These are phyloP conservation scores for Phoeniculus purpureus DNA, from an alignment of 2,797 vertebrate species.

Conservation along the genomic window DNA sequence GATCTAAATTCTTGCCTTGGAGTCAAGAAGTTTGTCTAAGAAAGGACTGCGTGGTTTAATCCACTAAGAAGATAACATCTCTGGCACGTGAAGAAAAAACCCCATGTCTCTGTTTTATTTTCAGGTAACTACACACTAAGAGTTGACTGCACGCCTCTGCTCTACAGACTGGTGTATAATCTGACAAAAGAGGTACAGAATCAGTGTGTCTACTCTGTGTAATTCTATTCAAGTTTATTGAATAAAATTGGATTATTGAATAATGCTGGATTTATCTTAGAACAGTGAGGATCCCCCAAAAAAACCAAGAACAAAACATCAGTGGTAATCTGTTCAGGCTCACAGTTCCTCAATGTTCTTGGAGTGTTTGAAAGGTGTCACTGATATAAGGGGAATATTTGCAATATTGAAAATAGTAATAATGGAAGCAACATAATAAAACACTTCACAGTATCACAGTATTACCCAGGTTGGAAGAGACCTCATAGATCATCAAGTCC, in stretches of 20 bases:
- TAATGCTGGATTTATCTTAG: not conserved
- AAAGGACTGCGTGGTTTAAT: not conserved
- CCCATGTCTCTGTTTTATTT: slow-evolving; percentile 59
- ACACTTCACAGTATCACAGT: no score
- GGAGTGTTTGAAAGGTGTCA: not conserved
- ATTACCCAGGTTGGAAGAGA: no score
- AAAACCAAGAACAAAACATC: not conserved
- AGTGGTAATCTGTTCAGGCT: not conserved
- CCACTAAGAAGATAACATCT: not conserved
- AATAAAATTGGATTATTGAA: not conserved
- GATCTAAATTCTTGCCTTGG: not conserved
- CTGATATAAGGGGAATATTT: not conserved
- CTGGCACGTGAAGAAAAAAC: not conserved
- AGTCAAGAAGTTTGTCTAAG: not conserved
- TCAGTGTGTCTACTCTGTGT: not conserved
- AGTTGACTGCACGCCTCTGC: slow-evolving; percentile 93
- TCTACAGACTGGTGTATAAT: slow-evolving; percentile 89
- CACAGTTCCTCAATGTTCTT: not conserved
- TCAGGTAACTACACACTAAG: slow-evolving; percentile 95
- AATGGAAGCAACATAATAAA: not conserved
- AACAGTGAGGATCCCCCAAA: not conserved
- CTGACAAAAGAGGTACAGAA: slow-evolving; percentile 90
- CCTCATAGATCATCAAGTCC: no score
- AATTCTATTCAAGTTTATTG: not conserved
- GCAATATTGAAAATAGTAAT: not conserved